Percentiles rank a stretch among this genome's conserved stretches.
phyloP scores from a whole-genome alignment of 2,888 invertebrate species.

The Mactromeris polynyma region DNA sequence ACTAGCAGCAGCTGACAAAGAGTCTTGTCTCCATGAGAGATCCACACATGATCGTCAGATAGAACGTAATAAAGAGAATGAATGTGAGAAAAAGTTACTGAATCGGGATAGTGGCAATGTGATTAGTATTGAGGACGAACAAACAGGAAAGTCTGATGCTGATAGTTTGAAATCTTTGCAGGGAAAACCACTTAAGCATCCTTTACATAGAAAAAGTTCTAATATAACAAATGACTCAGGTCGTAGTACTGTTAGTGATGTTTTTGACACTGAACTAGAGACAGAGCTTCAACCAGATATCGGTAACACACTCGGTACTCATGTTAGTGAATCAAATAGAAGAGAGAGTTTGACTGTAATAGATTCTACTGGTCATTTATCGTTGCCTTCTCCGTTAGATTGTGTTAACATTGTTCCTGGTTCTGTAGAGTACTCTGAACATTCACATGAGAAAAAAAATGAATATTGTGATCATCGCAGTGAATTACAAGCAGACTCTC shows the following conservation, averaged over 20 bases:
- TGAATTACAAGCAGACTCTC: not conserved
- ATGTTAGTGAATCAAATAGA: slow-evolving; percentile 51
- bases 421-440: not conserved
- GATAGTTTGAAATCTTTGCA: slow-evolving; percentile 41
- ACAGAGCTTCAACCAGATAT: slow-evolving; percentile 19
- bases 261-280: slow-evolving; percentile 57
- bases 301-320: slow-evolving; percentile 25
- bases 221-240: slow-evolving; percentile 76
- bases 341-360: slow-evolving; percentile 78
- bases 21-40: slow-evolving; percentile 18
- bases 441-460: not conserved
- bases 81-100: slow-evolving; percentile 47
- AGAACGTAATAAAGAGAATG: slow-evolving; percentile 62
- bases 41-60: slow-evolving; percentile 38
- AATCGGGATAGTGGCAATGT: slow-evolving; percentile 69
- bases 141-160: slow-evolving; percentile 27
- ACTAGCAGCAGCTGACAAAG: slow-evolving; percentile 40
- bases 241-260: slow-evolving; percentile 79
- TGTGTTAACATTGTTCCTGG: slow-evolving; percentile 28
- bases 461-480: not conserved
- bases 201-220: slow-evolving; percentile 76
- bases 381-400: slow-evolving; percentile 73
- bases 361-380: slow-evolving; percentile 80
- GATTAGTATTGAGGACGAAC: slow-evolving; percentile 52
- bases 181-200: slow-evolving; percentile 67